These are phyloP conservation scores for Pangasius sanitwongsei DNA, from an alignment of 2,797 vertebrate genomes.

Conservation along the genomic window DNA sequence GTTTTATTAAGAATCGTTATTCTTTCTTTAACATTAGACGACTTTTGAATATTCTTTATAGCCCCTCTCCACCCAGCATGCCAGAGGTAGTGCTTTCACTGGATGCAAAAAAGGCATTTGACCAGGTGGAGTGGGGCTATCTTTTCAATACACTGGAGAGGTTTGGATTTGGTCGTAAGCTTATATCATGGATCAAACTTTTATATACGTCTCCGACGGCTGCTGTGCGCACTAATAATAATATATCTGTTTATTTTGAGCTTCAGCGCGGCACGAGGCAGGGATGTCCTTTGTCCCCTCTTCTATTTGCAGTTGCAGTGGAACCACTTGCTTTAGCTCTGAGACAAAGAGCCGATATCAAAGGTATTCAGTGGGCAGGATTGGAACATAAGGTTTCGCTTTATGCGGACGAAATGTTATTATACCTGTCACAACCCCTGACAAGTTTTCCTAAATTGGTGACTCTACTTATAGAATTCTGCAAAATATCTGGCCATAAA, in stretches of 20 bases:
- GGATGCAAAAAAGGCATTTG: slow-evolving; percentile 31
- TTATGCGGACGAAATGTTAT: not conserved
- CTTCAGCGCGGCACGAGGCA: not conserved
- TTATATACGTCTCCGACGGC: not conserved
- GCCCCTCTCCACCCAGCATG: not conserved
- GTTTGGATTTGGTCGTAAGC: not conserved
- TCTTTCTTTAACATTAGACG: slow-evolving; percentile 33
- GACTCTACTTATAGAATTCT: not conserved
- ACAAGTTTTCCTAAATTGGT: not conserved
- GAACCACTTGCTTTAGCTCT: not conserved
- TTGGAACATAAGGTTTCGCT: not conserved
- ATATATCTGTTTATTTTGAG: not conserved
- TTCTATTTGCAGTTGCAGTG: not conserved
- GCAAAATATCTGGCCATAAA: not conserved
- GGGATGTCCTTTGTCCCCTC: not conserved
- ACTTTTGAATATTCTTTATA: slow-evolving; percentile 41
- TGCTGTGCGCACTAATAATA: not conserved
- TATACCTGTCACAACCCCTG: not conserved
- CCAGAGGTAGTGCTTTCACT: slow-evolving; percentile 17
- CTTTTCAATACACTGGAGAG: no score
- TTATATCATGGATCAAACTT: not conserved
- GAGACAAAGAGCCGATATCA: not conserved
- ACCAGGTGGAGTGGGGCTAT: not conserved
- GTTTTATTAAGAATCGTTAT: slow-evolving; percentile 37
- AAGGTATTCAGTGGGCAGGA: not conserved